These are phyloP conservation scores for Andrena bicolor DNA, from an alignment of 2,888 invertebrate species.

Conservation along the genomic window DNA sequence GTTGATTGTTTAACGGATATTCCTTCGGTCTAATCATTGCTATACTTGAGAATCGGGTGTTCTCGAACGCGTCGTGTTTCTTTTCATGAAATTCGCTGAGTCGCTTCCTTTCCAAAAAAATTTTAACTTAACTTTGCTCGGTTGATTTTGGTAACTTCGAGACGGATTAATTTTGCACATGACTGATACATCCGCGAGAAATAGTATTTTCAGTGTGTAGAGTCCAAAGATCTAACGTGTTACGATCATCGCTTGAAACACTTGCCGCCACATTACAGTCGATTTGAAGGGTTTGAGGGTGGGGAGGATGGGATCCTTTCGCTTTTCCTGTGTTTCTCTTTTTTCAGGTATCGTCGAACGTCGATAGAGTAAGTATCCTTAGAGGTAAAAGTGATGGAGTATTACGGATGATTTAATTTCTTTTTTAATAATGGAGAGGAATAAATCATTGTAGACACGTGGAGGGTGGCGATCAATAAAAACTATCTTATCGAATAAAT, in stretches of 20 bases:
- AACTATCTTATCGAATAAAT: constrained; percentile 52
- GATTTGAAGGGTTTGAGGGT: constrained; percentile 36
- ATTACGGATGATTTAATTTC: constrained; percentile 17
- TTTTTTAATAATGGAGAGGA: constrained; percentile 32
- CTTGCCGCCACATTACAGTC: constrained; percentile 66
- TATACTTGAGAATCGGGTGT: background rate
- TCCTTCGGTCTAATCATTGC: background rate
- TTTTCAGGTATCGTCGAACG: constrained; percentile 56
- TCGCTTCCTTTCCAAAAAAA: background rate
- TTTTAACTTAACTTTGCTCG: background rate
- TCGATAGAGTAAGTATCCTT: constrained; percentile 63
- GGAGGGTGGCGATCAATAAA: constrained; percentile 49
- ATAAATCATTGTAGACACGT: constrained; percentile 50
- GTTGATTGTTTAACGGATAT: constrained; percentile 15
- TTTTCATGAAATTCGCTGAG: background rate
- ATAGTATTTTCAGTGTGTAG: background rate
- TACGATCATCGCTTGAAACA: constrained; percentile 62
- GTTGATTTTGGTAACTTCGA: background rate
- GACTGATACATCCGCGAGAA: background rate
- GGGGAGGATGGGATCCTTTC: constrained; percentile 47
- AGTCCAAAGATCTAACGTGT: constrained; percentile 8
- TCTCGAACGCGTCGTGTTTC: background rate
- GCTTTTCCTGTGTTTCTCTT: constrained; percentile 61
- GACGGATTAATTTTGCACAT: background rate
- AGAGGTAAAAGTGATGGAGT: constrained; percentile 56